phyloP scores from a whole-genome alignment of 2,113 vertebrate genomes.

The Hassar affinis region DNA sequence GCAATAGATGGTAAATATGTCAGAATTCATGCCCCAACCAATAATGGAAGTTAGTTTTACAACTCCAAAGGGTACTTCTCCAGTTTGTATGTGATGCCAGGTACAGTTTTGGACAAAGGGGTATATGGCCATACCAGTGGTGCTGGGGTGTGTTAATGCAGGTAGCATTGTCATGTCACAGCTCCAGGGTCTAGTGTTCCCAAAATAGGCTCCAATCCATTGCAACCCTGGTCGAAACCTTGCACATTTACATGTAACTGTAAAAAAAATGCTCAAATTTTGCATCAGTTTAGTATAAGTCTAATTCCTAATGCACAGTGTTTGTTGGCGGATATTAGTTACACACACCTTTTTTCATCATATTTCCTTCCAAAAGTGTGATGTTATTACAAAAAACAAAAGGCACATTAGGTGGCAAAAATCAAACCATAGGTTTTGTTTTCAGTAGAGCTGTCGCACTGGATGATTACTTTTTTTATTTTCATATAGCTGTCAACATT shows the following conservation, averaged over 20 bases:
- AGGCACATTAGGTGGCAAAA: not conserved
- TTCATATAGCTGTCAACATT: slow-evolving; percentile 28
- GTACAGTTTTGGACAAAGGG: no score
- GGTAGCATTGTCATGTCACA: not conserved
- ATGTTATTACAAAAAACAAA: not conserved
- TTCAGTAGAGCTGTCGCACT: slow-evolving; percentile 7
- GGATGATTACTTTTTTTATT: slow-evolving; percentile 27
- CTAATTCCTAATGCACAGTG: not conserved
- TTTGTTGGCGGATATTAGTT: not conserved
- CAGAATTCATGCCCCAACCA: no score
- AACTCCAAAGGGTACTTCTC: no score
- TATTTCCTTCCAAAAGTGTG: not conserved
- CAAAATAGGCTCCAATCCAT: not conserved
- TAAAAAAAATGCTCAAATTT: not conserved
- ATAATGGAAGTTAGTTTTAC: no score
- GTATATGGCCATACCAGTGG: no score
- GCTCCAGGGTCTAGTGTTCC: not conserved
- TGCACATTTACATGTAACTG: no score
- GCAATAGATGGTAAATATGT: no score
- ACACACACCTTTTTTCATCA: not conserved
- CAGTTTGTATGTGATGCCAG: no score
- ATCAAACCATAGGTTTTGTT: not conserved
- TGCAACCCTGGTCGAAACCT: not conserved
- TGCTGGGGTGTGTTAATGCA: no score
- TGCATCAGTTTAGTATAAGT: not conserved